Percentiles rank a stretch among this genome's conserved stretches.
phyloP scores from a whole-genome alignment of 2,797 vertebrate species.

The Prunella strophiata region DNA sequence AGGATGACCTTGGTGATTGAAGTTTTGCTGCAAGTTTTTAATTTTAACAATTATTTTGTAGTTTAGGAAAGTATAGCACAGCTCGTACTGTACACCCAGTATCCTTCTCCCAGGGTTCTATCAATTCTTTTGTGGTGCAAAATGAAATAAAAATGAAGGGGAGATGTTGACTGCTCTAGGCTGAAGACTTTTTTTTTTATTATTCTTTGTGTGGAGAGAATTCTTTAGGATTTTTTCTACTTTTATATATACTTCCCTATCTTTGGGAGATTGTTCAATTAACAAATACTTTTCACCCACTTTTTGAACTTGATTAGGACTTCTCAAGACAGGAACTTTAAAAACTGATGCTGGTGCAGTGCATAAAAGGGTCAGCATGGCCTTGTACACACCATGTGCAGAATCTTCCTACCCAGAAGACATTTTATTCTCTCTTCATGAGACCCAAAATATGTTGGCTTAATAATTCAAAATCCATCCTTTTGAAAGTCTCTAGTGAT shows the following conservation, averaged over 20 bases:
- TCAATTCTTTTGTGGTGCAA: background rate
- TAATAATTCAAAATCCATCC: background rate
- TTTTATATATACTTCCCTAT: background rate
- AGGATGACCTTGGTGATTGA: background rate
- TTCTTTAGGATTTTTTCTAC: background rate
- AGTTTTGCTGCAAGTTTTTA: background rate
- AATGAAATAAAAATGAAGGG: background rate
- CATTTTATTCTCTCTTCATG: background rate
- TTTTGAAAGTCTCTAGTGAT: background rate
- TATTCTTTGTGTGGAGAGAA: background rate
- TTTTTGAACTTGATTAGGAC: background rate
- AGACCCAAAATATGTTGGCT: background rate
- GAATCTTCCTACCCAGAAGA: background rate
- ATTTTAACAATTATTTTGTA: background rate
- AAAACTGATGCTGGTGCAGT: background rate
- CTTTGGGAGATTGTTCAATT: background rate
- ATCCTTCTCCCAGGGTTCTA: background rate
- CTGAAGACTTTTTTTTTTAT: background rate
- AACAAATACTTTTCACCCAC: background rate
- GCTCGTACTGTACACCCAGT: background rate
- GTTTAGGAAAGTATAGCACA: background rate
- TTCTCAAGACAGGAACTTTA: background rate
- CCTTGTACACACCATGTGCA: background rate
- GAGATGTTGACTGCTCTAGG: background rate
- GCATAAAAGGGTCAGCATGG: background rate